Conservation (phyloP, 2,797 vertebrate species). For the Pseudopleuronectes americanus region DNA sequence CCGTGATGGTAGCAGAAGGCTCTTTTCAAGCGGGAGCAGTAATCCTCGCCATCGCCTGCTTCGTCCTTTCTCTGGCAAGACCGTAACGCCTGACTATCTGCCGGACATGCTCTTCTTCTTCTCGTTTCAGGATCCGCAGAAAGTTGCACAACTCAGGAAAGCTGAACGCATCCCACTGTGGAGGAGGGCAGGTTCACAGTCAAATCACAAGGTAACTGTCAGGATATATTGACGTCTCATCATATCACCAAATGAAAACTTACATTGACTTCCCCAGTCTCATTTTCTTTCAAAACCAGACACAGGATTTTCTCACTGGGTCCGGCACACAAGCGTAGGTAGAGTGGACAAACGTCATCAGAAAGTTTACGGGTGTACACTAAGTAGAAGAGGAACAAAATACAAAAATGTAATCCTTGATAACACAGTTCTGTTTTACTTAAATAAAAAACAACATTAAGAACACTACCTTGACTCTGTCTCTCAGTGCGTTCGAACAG, state of each 20-base stretch:
- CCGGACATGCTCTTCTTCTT: conserved; percentile 93
- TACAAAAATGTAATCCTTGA: background rate
- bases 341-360: conserved; percentile 89
- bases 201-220: background rate
- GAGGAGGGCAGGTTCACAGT: conserved; percentile 14
- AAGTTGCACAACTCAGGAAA: conserved; percentile 96
- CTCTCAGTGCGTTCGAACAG: conserved; percentile 92
- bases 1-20: conserved; percentile 1
- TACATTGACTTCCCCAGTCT: conserved; percentile 95
- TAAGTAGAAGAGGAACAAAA: conserved; percentile 51
- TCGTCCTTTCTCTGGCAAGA: conserved; percentile 89
- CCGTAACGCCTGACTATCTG: conserved; percentile 91
- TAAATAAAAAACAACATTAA: background rate
- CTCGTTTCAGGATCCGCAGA: conserved; percentile 92
- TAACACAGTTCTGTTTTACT: background rate
- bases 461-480: conserved; percentile 88
- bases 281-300: conserved; percentile 95
- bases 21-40: conserved; percentile 84
- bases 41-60: conserved; percentile 84
- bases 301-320: conserved; percentile 91
- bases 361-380: conserved; percentile 90
- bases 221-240: background rate
- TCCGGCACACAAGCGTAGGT: conserved; percentile 90
- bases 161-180: conserved; percentile 96
- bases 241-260: conserved; percentile 66